These are phyloP conservation scores for Aurelia coerulea DNA, from an alignment of 30 jellyfish, hydroid and myxozoan genomes.

Conservation along the genomic window DNA sequence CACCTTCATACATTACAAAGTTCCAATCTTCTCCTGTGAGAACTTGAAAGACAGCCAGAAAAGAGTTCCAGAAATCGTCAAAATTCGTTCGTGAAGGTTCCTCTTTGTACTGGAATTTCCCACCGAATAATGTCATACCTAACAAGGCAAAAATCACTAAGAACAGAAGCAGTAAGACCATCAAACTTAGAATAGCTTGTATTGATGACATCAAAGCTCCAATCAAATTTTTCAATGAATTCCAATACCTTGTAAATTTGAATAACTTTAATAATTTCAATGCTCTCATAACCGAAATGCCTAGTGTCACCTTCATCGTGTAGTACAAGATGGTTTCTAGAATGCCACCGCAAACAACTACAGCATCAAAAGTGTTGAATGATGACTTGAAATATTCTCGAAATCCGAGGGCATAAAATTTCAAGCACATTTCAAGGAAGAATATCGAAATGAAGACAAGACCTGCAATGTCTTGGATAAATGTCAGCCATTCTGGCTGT, in stretches of 20 bases:
- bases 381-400: slow-evolving; percentile 75
- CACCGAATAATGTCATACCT: slow-evolving; percentile 98
- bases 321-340: slow-evolving; percentile 76
- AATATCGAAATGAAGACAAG: slow-evolving; percentile 49
- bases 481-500: slow-evolving; percentile 67
- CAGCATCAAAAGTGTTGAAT: slow-evolving; percentile 85
- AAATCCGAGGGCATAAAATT: slow-evolving; percentile 80
- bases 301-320: slow-evolving; percentile 71
- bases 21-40: slow-evolving; percentile 95
- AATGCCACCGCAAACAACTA: slow-evolving; percentile 91
- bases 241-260: slow-evolving; percentile 97
- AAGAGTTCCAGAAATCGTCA: slow-evolving; percentile 95
- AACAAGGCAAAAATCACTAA: slow-evolving; percentile 92
- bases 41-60: slow-evolving; percentile 97
- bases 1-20: slow-evolving; percentile 90
- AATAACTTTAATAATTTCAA: slow-evolving; percentile 82
- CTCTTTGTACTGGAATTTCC: slow-evolving; percentile 82
- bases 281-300: slow-evolving; percentile 97
- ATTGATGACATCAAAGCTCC: slow-evolving; percentile 87
- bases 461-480: slow-evolving; percentile 58
- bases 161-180: slow-evolving; percentile 83
- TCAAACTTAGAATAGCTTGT: slow-evolving; percentile 84
- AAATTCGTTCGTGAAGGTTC: slow-evolving; percentile 90
- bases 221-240: slow-evolving; percentile 87
- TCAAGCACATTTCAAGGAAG: slow-evolving; percentile 79